A percentile compares a stretch with the other conserved stretches of the same genome.
phyloP scores from a whole-genome alignment of 2,888 invertebrate species.

The Petrolisthes cinctipes region DNA sequence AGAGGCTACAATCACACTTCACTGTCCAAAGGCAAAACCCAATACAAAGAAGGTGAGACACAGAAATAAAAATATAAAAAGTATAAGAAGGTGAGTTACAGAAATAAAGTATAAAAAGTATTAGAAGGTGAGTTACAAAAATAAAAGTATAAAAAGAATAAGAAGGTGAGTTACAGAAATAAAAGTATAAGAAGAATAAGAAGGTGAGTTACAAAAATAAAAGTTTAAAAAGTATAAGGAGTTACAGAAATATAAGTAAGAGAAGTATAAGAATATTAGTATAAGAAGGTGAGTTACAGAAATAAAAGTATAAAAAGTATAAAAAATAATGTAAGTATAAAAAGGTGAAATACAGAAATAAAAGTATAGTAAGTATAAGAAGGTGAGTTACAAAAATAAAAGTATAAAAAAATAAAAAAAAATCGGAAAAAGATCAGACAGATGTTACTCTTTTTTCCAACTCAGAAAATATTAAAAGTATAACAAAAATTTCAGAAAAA shows the following conservation, averaged over 20 bases:
- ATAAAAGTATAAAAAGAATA: not conserved
- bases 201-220: too few relatives aligned
- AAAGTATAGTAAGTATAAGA: too few relatives aligned
- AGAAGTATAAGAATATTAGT: not conserved
- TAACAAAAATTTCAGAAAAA: too few relatives aligned
- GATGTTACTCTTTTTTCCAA: too few relatives aligned
- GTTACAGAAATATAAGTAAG: not conserved
- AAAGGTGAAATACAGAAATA: not conserved
- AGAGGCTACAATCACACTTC: constrained; percentile 88
- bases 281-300: not conserved
- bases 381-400: too few relatives aligned
- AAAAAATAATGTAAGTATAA: not conserved
- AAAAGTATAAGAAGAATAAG: too few relatives aligned
- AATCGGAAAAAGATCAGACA: too few relatives aligned
- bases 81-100: not conserved
- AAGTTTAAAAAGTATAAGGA: too few relatives aligned
- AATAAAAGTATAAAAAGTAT: not conserved
- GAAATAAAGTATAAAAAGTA: not conserved
- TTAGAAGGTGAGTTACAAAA: not conserved
- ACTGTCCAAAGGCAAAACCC: constrained; percentile 89
- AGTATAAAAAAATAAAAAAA: too few relatives aligned
- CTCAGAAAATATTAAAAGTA: too few relatives aligned
- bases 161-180: too few relatives aligned
- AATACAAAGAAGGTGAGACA: constrained; percentile 83
- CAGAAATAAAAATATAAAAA: not conserved